Conservation (phyloP, 2,113 vertebrate species). For the Pelecanoides urinatrix region DNA sequence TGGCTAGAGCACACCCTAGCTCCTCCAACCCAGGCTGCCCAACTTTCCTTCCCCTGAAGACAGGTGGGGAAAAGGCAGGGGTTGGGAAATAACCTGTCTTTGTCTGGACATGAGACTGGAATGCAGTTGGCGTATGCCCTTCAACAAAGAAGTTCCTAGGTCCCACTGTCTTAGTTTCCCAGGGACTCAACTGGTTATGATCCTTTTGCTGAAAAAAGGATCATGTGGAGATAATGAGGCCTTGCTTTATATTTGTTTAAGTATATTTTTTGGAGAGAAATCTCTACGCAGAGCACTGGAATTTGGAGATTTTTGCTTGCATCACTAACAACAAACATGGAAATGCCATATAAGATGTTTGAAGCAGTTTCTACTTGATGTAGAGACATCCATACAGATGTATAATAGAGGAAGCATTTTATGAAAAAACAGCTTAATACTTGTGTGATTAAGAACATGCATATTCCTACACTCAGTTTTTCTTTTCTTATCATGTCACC, state of each 20-base stretch:
- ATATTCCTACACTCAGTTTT: neutral
- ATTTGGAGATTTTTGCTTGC: neutral
- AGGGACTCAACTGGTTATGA: neutral
- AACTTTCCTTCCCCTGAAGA: neutral
- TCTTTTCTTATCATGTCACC: neutral
- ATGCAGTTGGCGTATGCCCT: neutral
- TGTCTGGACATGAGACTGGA: neutral
- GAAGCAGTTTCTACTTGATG: neutral
- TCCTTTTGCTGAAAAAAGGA: neutral
- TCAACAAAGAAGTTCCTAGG: neutral
- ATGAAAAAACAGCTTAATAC: neutral
- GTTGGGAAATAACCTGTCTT: neutral
- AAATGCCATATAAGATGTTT: neutral
- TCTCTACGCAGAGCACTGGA: neutral
- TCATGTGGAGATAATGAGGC: neutral
- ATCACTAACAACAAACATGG: neutral
- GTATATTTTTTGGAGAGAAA: neutral
- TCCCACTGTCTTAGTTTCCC: neutral
- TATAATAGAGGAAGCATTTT: neutral
- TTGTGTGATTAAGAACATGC: neutral
- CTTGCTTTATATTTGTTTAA: neutral
- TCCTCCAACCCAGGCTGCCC: neutral
- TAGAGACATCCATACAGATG: neutral
- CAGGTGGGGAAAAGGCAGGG: neutral
- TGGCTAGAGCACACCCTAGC: neutral